Base-by-base conservation (phyloP, 2,113 vertebrate species). In the Corythaeola cristata region DNA sequence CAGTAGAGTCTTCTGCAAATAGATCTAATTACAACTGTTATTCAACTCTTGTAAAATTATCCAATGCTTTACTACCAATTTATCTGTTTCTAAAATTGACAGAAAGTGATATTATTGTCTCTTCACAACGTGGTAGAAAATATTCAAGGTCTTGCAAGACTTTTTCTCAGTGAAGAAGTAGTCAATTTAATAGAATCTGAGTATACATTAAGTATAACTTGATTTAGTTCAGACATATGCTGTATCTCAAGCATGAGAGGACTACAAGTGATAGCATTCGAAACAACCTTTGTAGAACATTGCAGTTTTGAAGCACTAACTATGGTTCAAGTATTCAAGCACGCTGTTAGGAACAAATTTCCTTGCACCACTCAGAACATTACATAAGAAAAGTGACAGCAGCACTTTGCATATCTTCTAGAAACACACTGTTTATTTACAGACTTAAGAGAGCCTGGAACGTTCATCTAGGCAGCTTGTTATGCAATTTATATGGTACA, bases 351-450 rank as follows among this genome's bases (percentile, higher is more conserved):
- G 35, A 87, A 15, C 33, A 79, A 41, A 76, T 78, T 75, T 52
- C 45, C 39, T 45, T 23, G 49, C 45, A 37, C 7, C 28, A 13
- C 71, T 81, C 71, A 27, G 92, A 68, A 41, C 11, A 18, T 58
- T 50, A 26, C 4, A 1, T 11, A 62, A 77, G 79, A 60, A 84
- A 76, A 92, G 83, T 9, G 52, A 84, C 55, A 94, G 80, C 47
- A 88, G 62, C 74, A 30, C 62, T 88, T 71, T 72, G 66, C 62
- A 26, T 47, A 50, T 91, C 87, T 94, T 64, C 74, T 6, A 49
- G 60, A 90, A 87, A 79, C 81, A 78, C 39, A 69, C 53, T 32
- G 50, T 60, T 93, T 82, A 89, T 96, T 92, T 94, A 81, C 60
- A 73, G 85, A 37, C 84, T 76, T 49, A n/a, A 56, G 79, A 73